These are phyloP conservation scores for Bombyx mandarina DNA, from an alignment of 1,140 invertebrate species.

Conservation along the genomic window DNA sequence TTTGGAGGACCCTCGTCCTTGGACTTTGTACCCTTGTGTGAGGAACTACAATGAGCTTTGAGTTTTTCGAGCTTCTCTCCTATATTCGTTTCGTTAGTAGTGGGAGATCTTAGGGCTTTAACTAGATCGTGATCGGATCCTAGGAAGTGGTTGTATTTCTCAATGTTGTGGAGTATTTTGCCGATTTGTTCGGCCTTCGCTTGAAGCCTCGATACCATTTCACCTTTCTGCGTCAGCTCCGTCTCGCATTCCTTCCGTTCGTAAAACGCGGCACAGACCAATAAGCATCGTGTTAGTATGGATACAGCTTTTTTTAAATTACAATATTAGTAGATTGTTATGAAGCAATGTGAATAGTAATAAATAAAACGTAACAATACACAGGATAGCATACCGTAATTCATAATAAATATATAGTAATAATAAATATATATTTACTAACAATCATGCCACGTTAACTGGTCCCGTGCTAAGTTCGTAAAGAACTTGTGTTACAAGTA, in stretches of 20 bases:
- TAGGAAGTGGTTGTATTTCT: conserved; percentile 84
- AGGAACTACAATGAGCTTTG: conserved; percentile 32
- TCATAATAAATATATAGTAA: too few relatives aligned
- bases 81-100: conserved; percentile 59
- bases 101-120: conserved; percentile 72
- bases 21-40: conserved; percentile 51
- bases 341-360: too few relatives aligned
- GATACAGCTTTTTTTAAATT: too few relatives aligned
- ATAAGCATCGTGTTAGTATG: conserved; percentile 59
- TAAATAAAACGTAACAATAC: too few relatives aligned
- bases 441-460: too few relatives aligned
- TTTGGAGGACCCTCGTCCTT: conserved; percentile 63
- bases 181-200: conserved; percentile 92
- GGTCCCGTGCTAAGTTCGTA: too few relatives aligned
- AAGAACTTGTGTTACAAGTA: too few relatives aligned
- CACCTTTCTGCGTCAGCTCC: conserved; percentile 92
- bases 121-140: conserved; percentile 73
- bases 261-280: conserved; percentile 58
- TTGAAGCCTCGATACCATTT: conserved; percentile 91
- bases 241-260: conserved; percentile 88
- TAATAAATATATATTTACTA: too few relatives aligned
- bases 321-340: too few relatives aligned
- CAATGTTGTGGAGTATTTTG: conserved; percentile 89
- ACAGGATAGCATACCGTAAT: too few relatives aligned
- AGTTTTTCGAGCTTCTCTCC: conserved; percentile 45